A percentile compares a stretch with the other conserved stretches of the same genome.
Conservation (phyloP, 2,888 invertebrate genomes). For the Horisme vitalbata region DNA sequence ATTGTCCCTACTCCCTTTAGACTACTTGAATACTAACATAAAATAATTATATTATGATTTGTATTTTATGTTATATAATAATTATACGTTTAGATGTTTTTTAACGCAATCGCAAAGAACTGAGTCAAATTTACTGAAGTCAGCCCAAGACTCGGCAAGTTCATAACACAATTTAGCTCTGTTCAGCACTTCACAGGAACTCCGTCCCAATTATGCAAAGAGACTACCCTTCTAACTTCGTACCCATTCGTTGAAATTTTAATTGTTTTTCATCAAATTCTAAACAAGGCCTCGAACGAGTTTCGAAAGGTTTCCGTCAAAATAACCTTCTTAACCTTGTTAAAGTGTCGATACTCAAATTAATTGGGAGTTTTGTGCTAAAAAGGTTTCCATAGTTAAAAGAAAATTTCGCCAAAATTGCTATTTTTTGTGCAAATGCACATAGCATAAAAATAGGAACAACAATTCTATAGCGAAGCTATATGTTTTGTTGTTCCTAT, state of each 20-base stretch:
- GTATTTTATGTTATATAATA: too few species aligned
- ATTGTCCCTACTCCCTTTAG: too few species aligned
- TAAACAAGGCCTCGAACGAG: conserved; percentile 27
- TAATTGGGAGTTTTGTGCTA: conserved; percentile 1
- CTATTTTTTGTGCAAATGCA: too few species aligned
- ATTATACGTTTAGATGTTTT: not conserved
- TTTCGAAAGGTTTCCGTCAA: conserved; percentile 13
- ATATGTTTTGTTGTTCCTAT: too few species aligned
- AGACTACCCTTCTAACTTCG: conserved; percentile 56
- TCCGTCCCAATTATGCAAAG: conserved; percentile 68
- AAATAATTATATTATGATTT: too few species aligned
- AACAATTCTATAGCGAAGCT: too few species aligned
- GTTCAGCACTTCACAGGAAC: conserved; percentile 27
- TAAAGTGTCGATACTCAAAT: conserved; percentile 23
- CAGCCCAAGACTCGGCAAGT: conserved; percentile 21
- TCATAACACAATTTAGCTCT: conserved; percentile 35
- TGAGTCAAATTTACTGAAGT: conserved; percentile 5
- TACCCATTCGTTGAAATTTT: conserved; percentile 56
- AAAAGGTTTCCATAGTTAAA: too few species aligned
- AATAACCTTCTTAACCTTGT: conserved; percentile 14
- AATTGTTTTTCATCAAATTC: conserved; percentile 36
- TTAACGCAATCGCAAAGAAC: not conserved
- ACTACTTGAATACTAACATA: too few species aligned
- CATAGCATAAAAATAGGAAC: too few species aligned
- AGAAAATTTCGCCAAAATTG: not conserved